Base-by-base conservation (phyloP, 2,113 vertebrate genomes). In the Trinectes maculatus region DNA sequence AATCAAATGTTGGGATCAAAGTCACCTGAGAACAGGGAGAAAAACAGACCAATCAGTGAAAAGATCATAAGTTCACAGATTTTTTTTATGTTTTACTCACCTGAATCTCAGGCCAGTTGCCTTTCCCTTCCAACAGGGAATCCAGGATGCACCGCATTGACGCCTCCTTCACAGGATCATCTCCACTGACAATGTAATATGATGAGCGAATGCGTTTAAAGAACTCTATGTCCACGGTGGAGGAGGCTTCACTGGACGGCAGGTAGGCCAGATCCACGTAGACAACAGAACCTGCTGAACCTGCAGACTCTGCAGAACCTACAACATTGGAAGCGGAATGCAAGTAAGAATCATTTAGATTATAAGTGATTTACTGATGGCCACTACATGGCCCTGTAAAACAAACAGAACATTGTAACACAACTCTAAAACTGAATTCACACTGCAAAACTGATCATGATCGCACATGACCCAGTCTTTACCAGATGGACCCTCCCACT, bases 201-300 rank as follows among this genome's bases (percentile, higher is more conserved):
- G 95, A 94, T 0, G 97, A 92, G 0, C 96, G 95, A 2, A 98
- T 26, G 0, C 89, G 86, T 1, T 82, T 86, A 86, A 99, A 99
- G 34, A 98, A 94, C 5, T 95, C 93, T 21, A 89, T 79, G 0
- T 95, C 92, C 40, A 98, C 84, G 0, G 91, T 91, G 21, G 91
- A 83, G 0, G 93, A 89, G 1, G 94, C 93, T 0, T 71, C 40
- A 0, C 94, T 92, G 0, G 95, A 93, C 0, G 97, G 97, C 67
- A 99, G 76, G 68, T 99, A 99, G 1, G 96, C 96, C 80, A 99
- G 89, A 87, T 98, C 97, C 79, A 98, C 82, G 13, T 95, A 97
- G 1, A 95, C 29, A 0, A 88, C 85, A 22, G 81, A 61, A 34
- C 63, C 79, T 65, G 92, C 68, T 4, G 66, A 56, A 56, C 69